These are phyloP conservation scores for Crotalus horridus DNA, from an alignment of 2,113 vertebrate species.

Conservation along the genomic window DNA sequence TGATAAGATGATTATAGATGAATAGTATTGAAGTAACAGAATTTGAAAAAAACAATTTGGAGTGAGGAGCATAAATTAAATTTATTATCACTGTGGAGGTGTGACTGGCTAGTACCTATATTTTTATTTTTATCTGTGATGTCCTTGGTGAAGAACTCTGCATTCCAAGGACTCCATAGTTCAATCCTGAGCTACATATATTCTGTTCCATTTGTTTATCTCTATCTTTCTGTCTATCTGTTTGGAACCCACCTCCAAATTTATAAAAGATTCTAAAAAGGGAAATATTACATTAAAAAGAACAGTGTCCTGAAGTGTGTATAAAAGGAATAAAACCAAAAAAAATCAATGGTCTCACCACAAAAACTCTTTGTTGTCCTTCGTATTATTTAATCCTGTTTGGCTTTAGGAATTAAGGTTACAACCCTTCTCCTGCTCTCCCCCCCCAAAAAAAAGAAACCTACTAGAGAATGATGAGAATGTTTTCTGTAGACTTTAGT, in stretches of 20 bases:
- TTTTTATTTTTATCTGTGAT: not conserved
- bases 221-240: not conserved
- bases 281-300: not conserved
- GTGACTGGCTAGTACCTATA: not conserved
- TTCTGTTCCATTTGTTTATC: not conserved
- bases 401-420: not conserved
- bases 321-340: not conserved
- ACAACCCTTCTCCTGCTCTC: not conserved
- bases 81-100: not conserved
- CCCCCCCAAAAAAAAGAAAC: not conserved
- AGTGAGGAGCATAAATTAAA: not conserved
- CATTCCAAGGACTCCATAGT: not conserved
- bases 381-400: not conserved
- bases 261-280: not conserved
- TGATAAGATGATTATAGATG: not conserved
- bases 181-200: not conserved
- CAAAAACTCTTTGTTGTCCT: not conserved
- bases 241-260: not conserved
- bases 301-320: not conserved
- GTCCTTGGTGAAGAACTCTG: not conserved
- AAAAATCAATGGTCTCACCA: not conserved
- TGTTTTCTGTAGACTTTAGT: not conserved
- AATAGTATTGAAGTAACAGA: not conserved
- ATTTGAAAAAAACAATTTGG: not conserved
- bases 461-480: not conserved